These are phyloP conservation scores for Alligator sinensis DNA, from an alignment of 2,113 vertebrate species.

Conservation along the genomic window DNA sequence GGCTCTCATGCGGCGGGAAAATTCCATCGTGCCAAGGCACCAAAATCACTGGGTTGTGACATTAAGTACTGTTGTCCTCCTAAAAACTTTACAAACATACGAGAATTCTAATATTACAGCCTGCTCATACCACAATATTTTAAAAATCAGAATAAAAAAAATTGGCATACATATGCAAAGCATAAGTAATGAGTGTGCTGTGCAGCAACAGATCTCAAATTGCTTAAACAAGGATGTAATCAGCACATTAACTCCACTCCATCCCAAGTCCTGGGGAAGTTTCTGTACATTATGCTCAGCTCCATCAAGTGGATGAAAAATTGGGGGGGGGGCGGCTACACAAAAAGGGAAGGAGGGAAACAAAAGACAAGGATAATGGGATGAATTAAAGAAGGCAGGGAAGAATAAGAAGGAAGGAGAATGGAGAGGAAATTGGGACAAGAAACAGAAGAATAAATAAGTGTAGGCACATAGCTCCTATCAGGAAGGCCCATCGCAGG, in stretches of 20 bases:
- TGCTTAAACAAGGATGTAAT: neutral
- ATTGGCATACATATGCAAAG: neutral
- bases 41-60: too few relatives aligned
- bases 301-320: neutral
- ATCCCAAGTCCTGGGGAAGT: too few relatives aligned
- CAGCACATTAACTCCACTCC: neutral
- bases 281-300: too few relatives aligned
- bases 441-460: too few relatives aligned
- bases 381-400: too few relatives aligned
- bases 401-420: neutral
- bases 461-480: neutral
- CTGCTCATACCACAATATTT: neutral
- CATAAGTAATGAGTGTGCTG: neutral
- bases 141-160: rapidly evolving
- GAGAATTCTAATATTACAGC: neutral
- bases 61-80: neutral
- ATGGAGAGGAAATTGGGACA: too few relatives aligned
- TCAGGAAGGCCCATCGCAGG: neutral
- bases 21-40: too few relatives aligned
- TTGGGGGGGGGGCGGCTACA: neutral
- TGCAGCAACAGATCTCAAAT: neutral
- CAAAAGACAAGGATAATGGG: too few relatives aligned
- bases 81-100: neutral
- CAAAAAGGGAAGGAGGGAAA: too few relatives aligned
- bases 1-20: too few relatives aligned